Conservation (phyloP, 2,797 vertebrate species). For the Vespertilio murinus region DNA sequence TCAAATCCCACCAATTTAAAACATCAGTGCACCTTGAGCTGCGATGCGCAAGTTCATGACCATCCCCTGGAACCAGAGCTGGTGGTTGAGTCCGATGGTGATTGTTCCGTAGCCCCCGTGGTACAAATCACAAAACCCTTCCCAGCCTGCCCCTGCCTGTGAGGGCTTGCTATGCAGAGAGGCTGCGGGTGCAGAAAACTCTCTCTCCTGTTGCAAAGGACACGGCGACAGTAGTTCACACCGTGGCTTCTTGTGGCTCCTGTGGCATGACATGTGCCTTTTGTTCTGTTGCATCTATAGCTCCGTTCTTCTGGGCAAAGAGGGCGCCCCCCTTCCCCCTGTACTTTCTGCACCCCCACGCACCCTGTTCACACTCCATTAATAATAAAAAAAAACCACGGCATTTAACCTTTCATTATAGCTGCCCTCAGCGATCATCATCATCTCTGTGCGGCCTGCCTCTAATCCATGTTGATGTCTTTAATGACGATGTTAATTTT, state of each 20-base stretch:
- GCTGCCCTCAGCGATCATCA: neutral
- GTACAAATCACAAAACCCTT: neutral
- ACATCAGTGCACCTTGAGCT: neutral
- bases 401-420: constrained; percentile 44
- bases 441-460: neutral
- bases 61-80: neutral
- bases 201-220: neutral
- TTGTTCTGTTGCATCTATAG: neutral
- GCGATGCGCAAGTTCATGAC: neutral
- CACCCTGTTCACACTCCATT: neutral
- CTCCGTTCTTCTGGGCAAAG: neutral
- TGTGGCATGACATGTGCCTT: neutral
- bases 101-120: neutral
- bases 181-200: neutral
- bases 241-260: neutral
- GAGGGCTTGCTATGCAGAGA: neutral
- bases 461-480: constrained; percentile 52
- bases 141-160: neutral
- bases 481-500: constrained; percentile 42
- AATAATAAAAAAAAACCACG: constrained; percentile 14
- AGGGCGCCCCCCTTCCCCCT: neutral
- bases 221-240: neutral
- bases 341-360: neutral
- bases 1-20: neutral
- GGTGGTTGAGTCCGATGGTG: neutral